Base-by-base conservation (phyloP, 2,888 invertebrate species). In the Mantis religiosa region DNA sequence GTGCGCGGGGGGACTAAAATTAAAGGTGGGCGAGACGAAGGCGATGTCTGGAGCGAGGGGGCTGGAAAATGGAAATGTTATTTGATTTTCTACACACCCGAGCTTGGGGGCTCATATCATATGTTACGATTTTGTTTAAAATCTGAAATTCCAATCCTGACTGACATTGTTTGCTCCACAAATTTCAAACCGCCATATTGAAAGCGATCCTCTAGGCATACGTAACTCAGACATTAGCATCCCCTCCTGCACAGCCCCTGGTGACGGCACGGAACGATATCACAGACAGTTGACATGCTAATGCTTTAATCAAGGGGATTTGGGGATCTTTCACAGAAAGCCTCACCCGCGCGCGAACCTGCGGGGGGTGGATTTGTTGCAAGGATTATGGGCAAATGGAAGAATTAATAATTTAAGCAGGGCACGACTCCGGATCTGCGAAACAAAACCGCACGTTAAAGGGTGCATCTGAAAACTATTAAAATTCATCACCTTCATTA, bases 61-160 rank as follows among this genome's bases (percentile, higher is more conserved):
- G 85, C n/a, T 28, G 81, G 84, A 84, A 86, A 34, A 87, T 87
- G 87, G 87, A 87, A 87, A 87, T 87, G 87, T 87, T 82, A 87
- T 87, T 87, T 82, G 87, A 87, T 87, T 87, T 71, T 87, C 34
- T 82, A 82, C 81, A 71, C 82, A 87, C 82, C 25, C 82, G 34
- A 28, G 34, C 84, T 20, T 28, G 30, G 28, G 82, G 30, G 82
- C 87, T 87, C 81, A n/a, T 87, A 87, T 87, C 87, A 82, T 87
- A 87, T 87, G 87, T 82, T 87, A 82, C 87, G 82, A 87, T 87
- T 87, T 87, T 82, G 87, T 30, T 82, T 71, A 71, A 87, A 87
- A 87, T 87, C 87, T 87, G 87, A 87, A 87, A 82, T 82, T 87
- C 87, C 87, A 87, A 82, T 87, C 82, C 82, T 30, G 28, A 30